Evolutionary conservation across 2,888 invertebrate species (phyloP).

Genomic region (Drosophila anceps): DNA sequence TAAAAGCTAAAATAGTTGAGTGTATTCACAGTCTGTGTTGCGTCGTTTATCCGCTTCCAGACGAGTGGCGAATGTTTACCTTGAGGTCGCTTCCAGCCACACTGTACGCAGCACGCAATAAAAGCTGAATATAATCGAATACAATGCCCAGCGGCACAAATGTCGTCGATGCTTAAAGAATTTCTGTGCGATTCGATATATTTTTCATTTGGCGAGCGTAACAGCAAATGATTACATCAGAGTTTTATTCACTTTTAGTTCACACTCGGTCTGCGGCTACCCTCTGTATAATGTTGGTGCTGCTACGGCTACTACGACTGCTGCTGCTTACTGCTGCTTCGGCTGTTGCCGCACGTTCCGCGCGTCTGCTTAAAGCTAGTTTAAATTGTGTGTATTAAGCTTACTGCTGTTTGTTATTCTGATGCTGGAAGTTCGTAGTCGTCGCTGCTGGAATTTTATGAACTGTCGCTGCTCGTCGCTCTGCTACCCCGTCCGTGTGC

Average conservation of each 20-base stretch:
- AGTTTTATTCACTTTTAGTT: conserved; percentile 67
- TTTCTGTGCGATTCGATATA: conserved; percentile 6
- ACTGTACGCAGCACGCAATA: conserved; percentile 22
- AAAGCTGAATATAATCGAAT: conserved; percentile 4
- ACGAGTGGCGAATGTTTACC: conserved; percentile 32
- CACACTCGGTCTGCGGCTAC: conserved; percentile 11
- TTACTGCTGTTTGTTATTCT: conserved; percentile 58
- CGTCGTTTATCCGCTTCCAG: conserved; percentile 24
- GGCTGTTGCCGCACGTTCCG: conserved; percentile 12
- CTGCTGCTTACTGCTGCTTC: background rate
- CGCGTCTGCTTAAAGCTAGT: conserved; percentile 44
- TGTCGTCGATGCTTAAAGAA: conserved; percentile 6
- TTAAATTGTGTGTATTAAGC: conserved; percentile 54
- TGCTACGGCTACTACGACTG: background rate
- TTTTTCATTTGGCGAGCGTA: conserved; percentile 60
- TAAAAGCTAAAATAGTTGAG: background rate
- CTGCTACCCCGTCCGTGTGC: conserved; percentile 30
- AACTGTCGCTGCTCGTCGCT: conserved; percentile 19
- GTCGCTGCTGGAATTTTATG: conserved; percentile 32
- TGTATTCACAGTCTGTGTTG: background rate
- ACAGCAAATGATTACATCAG: conserved; percentile 76
- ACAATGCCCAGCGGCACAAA: conserved; percentile 1
- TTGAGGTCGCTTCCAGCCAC: conserved; percentile 26
- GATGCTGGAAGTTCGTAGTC: conserved; percentile 32
- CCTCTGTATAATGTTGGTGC: background rate